These are phyloP conservation scores for Volucella inflata DNA, from an alignment of 2,888 invertebrate genomes.

Conservation along the genomic window DNA sequence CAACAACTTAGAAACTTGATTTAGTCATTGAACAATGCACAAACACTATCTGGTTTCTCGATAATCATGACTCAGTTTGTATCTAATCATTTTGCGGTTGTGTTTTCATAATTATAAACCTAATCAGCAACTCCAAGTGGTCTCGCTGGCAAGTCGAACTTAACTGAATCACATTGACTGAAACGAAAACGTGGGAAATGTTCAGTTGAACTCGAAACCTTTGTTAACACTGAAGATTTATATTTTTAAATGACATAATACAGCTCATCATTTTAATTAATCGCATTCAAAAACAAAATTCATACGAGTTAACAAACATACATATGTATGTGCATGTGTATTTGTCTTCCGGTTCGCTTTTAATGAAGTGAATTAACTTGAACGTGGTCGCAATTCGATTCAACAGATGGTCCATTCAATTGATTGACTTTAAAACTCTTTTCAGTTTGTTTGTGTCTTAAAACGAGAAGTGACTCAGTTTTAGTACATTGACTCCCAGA, in stretches of 20 bases:
- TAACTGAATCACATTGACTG: no score
- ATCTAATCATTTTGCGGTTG: no score
- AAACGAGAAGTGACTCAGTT: conserved; percentile 21
- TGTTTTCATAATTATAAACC: no score
- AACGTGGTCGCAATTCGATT: conserved; percentile 10
- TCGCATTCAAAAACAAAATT: background rate
- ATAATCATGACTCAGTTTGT: background rate
- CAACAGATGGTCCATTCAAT: conserved; percentile 33
- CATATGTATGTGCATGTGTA: background rate
- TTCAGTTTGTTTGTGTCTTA: background rate
- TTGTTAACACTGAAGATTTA: no score
- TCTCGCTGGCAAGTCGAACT: no score
- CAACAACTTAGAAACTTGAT: no score
- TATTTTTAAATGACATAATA: conserved; percentile 32
- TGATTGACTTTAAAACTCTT: conserved; percentile 50
- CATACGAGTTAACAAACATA: no score
- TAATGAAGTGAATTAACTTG: conserved; percentile 52
- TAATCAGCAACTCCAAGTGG: no score
- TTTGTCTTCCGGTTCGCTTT: background rate
- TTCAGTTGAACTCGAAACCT: no score
- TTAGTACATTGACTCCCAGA: conserved; percentile 17
- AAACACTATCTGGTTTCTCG: no score
- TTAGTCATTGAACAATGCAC: no score
- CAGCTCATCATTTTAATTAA: conserved; percentile 21
- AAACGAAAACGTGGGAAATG: no score